Evolutionary conservation across 2,113 vertebrate genomes (phyloP).

Genomic region (Atherinomorus stipes): DNA sequence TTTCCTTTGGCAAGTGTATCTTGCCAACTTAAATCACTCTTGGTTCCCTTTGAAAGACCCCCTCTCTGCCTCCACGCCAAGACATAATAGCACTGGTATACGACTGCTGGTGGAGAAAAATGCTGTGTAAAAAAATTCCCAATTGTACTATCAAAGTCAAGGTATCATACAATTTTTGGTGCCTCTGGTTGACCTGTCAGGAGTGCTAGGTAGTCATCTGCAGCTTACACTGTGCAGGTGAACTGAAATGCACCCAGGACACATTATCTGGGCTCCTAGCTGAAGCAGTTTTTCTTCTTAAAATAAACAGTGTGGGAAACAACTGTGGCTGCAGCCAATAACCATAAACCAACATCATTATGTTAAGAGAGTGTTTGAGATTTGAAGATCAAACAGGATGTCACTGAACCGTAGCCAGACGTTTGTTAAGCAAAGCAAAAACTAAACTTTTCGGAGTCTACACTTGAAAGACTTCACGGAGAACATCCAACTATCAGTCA

Average conservation of each 20-base stretch:
- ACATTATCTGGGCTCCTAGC: constrained; percentile 38
- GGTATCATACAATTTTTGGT: constrained; percentile 42
- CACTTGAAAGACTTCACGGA: constrained; percentile 39
- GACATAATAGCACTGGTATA: constrained; percentile 16
- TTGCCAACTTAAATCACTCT: constrained; percentile 41
- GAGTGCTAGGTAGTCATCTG: constrained; percentile 35
- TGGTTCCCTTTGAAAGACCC: constrained; percentile 28
- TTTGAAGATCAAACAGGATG: constrained; percentile 69
- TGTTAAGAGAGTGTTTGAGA: constrained; percentile 69
- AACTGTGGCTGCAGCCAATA: constrained; percentile 57
- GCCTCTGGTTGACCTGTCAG: neutral
- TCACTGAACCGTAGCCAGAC: constrained; percentile 57
- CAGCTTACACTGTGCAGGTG: constrained; percentile 64
- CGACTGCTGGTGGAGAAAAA: neutral
- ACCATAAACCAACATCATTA: constrained; percentile 72
- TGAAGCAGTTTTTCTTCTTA: constrained; percentile 62
- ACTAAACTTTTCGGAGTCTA: constrained; percentile 26
- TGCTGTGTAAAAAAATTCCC: constrained; percentile 5
- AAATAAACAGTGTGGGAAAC: constrained; percentile 70
- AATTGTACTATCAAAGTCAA: constrained; percentile 23
- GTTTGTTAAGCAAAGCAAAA: constrained; percentile 51
- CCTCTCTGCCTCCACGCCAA: constrained; percentile 18
- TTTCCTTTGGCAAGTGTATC: constrained; percentile 25
- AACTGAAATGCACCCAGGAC: constrained; percentile 59
- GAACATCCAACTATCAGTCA: constrained; percentile 22